A percentile compares a stretch with the other conserved stretches of the same genome.
phyloP scores from a whole-genome alignment of 2,113 vertebrate genomes.

The Indicator indicator region DNA sequence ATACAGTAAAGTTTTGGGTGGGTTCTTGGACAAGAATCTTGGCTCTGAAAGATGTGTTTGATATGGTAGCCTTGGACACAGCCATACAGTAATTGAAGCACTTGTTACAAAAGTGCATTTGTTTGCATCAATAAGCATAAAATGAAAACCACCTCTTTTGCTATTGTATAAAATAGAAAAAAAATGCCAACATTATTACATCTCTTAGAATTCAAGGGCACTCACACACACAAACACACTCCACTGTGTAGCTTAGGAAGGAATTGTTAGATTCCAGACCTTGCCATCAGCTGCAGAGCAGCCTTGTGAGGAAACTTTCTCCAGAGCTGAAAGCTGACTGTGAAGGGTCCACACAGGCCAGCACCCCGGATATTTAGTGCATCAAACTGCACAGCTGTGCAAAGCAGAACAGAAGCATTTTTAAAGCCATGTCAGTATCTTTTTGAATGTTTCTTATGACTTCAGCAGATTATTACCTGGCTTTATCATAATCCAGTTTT shows the following conservation, averaged over 20 bases:
- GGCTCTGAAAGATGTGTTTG: background rate
- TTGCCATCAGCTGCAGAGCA: background rate
- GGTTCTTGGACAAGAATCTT: slow-evolving; percentile 35
- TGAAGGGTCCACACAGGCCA: background rate
- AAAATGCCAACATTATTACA: background rate
- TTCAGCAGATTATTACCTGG: background rate
- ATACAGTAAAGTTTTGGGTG: slow-evolving; percentile 44
- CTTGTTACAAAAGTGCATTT: background rate
- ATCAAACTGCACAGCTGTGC: background rate
- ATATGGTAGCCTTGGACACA: slow-evolving; percentile 13
- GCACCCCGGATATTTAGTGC: background rate
- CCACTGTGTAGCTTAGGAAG: background rate
- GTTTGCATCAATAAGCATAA: background rate
- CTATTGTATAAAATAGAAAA: background rate
- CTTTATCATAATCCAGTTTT: background rate
- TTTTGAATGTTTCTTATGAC: background rate
- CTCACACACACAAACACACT: rapidly evolving
- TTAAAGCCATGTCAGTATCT: background rate
- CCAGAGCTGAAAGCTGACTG: background rate
- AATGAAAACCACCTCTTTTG: background rate
- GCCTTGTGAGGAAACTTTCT: background rate
- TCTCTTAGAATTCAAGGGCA: background rate
- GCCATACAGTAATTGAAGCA: background rate
- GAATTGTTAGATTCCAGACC: background rate
- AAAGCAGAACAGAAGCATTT: background rate